Percentiles rank a stretch among this genome's conserved stretches.
Evolutionary conservation across 2,888 invertebrate genomes (phyloP).

Genomic region (Dione vanillae): DNA sequence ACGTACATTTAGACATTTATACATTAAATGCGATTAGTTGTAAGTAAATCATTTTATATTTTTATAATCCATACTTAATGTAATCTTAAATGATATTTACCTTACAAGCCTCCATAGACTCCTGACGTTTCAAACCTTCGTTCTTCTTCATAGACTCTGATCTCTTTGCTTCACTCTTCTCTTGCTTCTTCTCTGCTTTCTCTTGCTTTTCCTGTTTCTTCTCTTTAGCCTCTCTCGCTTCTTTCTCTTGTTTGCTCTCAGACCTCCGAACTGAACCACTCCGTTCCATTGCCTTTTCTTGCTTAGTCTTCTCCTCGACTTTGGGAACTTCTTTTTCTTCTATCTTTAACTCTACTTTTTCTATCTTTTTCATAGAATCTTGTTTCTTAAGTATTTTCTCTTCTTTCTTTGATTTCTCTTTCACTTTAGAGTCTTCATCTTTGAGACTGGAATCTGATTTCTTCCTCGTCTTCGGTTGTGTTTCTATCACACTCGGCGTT

Average conservation of each 20-base stretch:
- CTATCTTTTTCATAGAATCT: constrained; percentile 61
- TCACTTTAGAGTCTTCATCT: constrained; percentile 69
- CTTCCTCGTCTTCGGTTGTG: constrained; percentile 66
- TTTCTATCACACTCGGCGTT: constrained; percentile 49
- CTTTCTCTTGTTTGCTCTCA: constrained; percentile 51
- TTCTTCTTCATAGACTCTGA: constrained; percentile 68
- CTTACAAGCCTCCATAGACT: constrained; percentile 73
- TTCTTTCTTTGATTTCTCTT: constrained; percentile 63
- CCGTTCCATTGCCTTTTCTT: constrained; percentile 60
- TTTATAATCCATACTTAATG: too few relatives aligned
- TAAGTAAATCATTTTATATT: too few relatives aligned
- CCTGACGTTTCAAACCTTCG: constrained; percentile 70
- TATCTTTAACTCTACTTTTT: constrained; percentile 54
- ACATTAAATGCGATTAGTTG: too few relatives aligned
- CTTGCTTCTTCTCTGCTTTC: constrained; percentile 59
- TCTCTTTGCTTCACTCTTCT: constrained; percentile 64
- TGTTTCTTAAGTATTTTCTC: constrained; percentile 59
- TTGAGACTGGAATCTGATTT: constrained; percentile 76
- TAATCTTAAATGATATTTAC: constrained; percentile 49
- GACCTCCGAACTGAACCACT: constrained; percentile 66
- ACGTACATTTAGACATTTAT: too few relatives aligned
- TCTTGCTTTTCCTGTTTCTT: constrained; percentile 69
- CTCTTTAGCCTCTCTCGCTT: constrained; percentile 52
- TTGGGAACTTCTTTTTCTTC: constrained; percentile 54
- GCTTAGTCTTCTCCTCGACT: constrained; percentile 53